Evolutionary conservation across 2,113 vertebrate species (phyloP).

Genomic region (Oncorhynchus tshawytscha): DNA sequence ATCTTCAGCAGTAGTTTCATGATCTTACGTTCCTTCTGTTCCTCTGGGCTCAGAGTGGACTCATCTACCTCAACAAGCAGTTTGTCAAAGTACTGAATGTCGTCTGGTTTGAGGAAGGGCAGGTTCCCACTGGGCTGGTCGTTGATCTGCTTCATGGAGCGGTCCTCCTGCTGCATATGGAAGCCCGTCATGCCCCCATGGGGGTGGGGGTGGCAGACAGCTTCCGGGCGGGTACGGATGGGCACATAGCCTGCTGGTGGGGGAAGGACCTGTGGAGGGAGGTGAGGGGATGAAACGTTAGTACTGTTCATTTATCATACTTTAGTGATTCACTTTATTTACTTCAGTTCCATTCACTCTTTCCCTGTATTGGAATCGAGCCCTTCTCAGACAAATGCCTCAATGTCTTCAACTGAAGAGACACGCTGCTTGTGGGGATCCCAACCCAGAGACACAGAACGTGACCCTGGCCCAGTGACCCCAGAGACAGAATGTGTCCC

Average conservation of each 20-base stretch:
- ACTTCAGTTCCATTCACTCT: neutral
- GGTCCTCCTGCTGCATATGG: slow-evolving; percentile 96
- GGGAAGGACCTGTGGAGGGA: slow-evolving; percentile 83
- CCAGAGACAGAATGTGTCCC: too few relatives aligned
- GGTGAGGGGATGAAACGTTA: neutral
- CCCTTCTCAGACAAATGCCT: too few relatives aligned
- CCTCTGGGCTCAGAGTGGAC: slow-evolving; percentile 95
- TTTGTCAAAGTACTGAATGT: slow-evolving; percentile 99
- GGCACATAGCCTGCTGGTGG: slow-evolving; percentile 97
- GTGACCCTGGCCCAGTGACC: too few relatives aligned
- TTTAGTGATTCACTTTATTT: neutral
- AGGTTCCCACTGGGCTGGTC: slow-evolving; percentile 98
- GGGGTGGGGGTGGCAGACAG: slow-evolving; percentile 96
- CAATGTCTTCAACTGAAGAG: too few relatives aligned
- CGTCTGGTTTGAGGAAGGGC: slow-evolving; percentile 97
- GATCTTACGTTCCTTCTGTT: slow-evolving; percentile 98
- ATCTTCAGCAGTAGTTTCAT: slow-evolving; percentile 99
- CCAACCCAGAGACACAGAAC: too few relatives aligned
- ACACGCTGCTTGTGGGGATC: too few relatives aligned
- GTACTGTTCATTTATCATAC: neutral
- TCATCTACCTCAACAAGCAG: slow-evolving; percentile 98
- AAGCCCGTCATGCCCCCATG: slow-evolving; percentile 95
- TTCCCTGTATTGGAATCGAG: too few relatives aligned
- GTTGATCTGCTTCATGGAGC: slow-evolving; percentile 93
- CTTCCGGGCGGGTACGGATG: slow-evolving; percentile 96